These are phyloP conservation scores for Notodonta ziczac DNA, from an alignment of 2,888 invertebrate species.

Conservation along the genomic window DNA sequence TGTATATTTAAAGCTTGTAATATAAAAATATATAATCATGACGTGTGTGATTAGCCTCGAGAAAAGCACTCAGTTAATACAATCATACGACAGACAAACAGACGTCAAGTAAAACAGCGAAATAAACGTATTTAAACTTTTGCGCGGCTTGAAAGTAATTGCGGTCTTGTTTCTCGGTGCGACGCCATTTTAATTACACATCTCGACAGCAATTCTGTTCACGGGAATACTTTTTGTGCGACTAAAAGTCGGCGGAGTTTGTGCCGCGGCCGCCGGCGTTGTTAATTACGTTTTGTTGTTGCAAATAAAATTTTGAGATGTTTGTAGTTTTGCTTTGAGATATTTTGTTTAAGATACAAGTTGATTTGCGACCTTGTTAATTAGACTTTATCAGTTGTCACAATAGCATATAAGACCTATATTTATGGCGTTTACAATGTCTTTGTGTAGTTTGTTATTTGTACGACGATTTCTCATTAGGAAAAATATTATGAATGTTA, in stretches of 20 bases:
- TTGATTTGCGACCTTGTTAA: too few species aligned
- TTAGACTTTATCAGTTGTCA: too few species aligned
- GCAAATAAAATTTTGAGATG: conserved; percentile 5
- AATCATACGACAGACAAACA: conserved; percentile 48
- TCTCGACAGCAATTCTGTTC: conserved; percentile 33
- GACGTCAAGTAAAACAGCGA: conserved; percentile 37
- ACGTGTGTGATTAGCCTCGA: too few species aligned
- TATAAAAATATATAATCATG: too few species aligned
- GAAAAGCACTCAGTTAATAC: conserved; percentile 40
- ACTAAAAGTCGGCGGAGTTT: conserved; percentile 42
- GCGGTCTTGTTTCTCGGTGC: conserved; percentile 47
- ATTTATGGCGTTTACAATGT: too few species aligned
- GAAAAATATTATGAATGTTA: too few species aligned
- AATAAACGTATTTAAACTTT: conserved; percentile 65
- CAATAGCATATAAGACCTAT: too few species aligned
- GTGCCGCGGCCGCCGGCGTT: conserved; percentile 14
- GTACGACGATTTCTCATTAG: too few species aligned
- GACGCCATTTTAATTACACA: conserved; percentile 50
- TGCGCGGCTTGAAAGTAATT: conserved; percentile 52
- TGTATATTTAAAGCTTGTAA: too few species aligned
- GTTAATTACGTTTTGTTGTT: conserved; percentile 39
- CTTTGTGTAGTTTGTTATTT: too few species aligned
- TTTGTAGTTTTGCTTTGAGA: neutral
- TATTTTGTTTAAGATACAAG: too few species aligned
- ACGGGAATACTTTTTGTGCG: conserved; percentile 16